A percentile compares a stretch with the other conserved stretches of the same genome.
Evolutionary conservation across 2,797 vertebrate species (phyloP).

Genomic region (Myripristis jacobus): DNA sequence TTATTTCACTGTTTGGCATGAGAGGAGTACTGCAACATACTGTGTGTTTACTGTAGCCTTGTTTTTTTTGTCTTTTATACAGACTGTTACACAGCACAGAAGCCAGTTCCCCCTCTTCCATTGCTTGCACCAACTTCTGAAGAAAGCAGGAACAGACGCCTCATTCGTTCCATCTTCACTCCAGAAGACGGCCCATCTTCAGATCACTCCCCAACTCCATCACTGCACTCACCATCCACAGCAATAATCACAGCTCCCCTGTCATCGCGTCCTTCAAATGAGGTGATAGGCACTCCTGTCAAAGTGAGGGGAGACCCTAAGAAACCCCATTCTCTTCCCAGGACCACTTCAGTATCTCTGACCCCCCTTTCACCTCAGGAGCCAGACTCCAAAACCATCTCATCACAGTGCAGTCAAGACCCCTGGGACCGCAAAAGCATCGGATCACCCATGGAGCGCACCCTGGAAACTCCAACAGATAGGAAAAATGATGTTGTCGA

Average conservation of each 20-base stretch:
- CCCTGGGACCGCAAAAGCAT: constrained; percentile 16
- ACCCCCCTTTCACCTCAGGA: constrained; percentile 5
- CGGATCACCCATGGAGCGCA: constrained; percentile 26
- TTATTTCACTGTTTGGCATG: too few species aligned
- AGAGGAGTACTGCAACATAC: too few species aligned
- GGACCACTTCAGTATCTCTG: constrained; percentile 11
- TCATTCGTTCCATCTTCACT: constrained; percentile 62
- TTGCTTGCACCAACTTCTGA: constrained; percentile 87
- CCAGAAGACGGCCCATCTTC: constrained; percentile 52
- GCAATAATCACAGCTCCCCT: constrained; percentile 59
- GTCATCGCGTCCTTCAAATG: constrained; percentile 9
- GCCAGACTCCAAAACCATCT: constrained; percentile 19
- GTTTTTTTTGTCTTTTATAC: constrained; percentile 27
- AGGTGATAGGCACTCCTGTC: constrained; percentile 30
- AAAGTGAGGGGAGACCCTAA: constrained; percentile 42
- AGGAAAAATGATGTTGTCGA: constrained; percentile 10
- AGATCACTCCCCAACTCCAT: constrained; percentile 17
- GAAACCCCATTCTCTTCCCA: constrained; percentile 34
- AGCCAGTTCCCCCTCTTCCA: constrained; percentile 81
- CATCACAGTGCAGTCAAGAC: constrained; percentile 25
- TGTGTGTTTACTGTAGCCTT: neutral
- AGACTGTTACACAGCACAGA: constrained; percentile 77
- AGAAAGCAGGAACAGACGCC: constrained; percentile 78
- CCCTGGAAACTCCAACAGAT: constrained; percentile 14
- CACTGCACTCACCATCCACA: constrained; percentile 48